Evolutionary conservation across 2,888 invertebrate species (phyloP).

Genomic region (Tromatobia lineatoria): DNA sequence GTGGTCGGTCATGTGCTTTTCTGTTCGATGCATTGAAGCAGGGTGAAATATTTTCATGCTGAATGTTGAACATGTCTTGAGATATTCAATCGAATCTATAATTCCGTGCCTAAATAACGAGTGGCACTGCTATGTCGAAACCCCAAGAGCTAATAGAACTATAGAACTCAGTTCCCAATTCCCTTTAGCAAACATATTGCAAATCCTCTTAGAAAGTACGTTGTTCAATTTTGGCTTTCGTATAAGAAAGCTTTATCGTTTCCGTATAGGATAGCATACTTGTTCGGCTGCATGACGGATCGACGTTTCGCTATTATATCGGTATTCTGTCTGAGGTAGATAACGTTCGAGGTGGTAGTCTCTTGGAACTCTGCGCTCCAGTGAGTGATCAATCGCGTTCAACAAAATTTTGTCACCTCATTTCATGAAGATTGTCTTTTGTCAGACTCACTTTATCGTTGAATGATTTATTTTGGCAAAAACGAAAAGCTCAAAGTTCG

Average conservation of each 20-base stretch:
- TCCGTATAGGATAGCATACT: constrained; percentile 25
- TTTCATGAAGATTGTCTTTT: constrained; percentile 19
- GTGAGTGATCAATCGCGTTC: constrained; percentile 46
- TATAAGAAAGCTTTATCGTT: background rate
- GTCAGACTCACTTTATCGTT: background rate
- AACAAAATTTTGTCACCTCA: constrained; percentile 45
- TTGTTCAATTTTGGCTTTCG: constrained; percentile 11
- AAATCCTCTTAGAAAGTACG: background rate
- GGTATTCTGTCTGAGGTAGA: constrained; percentile 7
- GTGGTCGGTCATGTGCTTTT: background rate
- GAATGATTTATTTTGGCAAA: constrained; percentile 13
- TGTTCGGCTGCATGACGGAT: constrained; percentile 45
- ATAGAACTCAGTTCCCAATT: background rate
- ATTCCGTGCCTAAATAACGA: background rate
- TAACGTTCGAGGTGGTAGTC: constrained; percentile 2
- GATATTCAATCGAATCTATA: background rate
- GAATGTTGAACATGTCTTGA: background rate
- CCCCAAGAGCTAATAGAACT: too few species aligned
- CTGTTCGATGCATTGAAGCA: too few species aligned
- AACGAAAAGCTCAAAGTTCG: background rate
- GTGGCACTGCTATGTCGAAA: background rate
- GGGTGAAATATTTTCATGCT: too few species aligned
- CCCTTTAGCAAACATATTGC: background rate
- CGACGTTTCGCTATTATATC: constrained; percentile 17
- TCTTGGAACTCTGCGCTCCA: constrained; percentile 1